phyloP scores from a whole-genome alignment of 2,888 invertebrate species.

The Seira sanloemensis region DNA sequence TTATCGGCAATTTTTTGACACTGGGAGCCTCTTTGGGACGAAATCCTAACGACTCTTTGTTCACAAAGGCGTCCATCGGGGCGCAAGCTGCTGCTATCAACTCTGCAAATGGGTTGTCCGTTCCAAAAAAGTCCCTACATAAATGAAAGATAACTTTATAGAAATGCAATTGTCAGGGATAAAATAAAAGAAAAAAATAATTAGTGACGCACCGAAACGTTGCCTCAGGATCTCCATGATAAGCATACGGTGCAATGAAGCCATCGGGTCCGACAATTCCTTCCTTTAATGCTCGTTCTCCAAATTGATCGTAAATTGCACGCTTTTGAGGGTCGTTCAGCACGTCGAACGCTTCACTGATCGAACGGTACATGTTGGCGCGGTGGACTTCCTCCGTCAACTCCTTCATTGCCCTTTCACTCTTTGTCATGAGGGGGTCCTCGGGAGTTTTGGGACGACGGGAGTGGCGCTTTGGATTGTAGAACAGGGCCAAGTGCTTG shows the following conservation, averaged over 20 bases:
- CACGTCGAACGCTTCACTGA: conserved; percentile 89
- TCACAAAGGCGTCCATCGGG: conserved; percentile 81
- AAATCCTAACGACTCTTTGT: conserved; percentile 55
- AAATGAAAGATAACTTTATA: not conserved
- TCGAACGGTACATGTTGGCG: conserved; percentile 78
- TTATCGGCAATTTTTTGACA: conserved; percentile 79
- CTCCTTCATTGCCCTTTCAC: conserved; percentile 62
- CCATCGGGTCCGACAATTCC: conserved; percentile 84
- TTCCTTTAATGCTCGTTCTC: conserved; percentile 89
- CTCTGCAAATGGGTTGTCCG: conserved; percentile 88
- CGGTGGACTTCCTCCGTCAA: conserved; percentile 61
- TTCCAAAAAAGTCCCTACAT: conserved; percentile 86
- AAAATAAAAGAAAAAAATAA: not conserved
- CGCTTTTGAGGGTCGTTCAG: conserved; percentile 82
- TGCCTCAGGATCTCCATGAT: conserved; percentile 86
- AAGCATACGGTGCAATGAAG: conserved; percentile 85
- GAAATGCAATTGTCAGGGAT: not conserved
- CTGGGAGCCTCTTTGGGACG: conserved; percentile 80
- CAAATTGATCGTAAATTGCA: conserved; percentile 92
- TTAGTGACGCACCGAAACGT: conserved; percentile 82
- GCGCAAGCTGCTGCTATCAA: conserved; percentile 82
- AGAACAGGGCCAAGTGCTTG: conserved; percentile 66
- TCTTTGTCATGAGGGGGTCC: conserved; percentile 75
- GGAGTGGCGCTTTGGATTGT: conserved; percentile 68
- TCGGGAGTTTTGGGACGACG: conserved; percentile 63